A percentile compares a stretch with the other conserved stretches of the same genome.
Conservation (phyloP, 2,113 vertebrate species). For the Corapipo altera region DNA sequence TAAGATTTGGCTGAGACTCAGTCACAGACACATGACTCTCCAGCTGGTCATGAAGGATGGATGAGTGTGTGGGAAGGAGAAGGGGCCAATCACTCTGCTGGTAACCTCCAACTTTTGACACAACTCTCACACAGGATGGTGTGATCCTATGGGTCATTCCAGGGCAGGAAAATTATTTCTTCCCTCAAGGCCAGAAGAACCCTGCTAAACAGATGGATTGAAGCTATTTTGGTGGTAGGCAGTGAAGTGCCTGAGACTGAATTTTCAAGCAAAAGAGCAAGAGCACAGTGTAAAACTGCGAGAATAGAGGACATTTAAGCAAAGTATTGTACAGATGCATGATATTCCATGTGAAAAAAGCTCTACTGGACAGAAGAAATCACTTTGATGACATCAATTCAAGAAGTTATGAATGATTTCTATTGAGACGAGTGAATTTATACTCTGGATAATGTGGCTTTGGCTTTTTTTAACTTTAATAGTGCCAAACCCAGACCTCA, state of each 20-base stretch:
- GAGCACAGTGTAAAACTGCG: background rate
- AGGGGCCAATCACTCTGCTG: fast-evolving
- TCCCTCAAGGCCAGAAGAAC: background rate
- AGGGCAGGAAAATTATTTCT: background rate
- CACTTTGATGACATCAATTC: background rate
- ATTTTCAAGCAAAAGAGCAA: background rate
- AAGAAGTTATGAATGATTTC: background rate
- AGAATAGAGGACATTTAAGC: background rate
- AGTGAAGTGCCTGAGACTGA: background rate
- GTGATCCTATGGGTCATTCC: background rate
- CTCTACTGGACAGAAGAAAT: background rate
- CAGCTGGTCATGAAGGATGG: background rate
- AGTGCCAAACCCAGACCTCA: background rate
- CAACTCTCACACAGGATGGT: background rate
- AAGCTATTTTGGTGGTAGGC: background rate
- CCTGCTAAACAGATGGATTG: background rate
- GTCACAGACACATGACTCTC: background rate
- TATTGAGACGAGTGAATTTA: background rate
- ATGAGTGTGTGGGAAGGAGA: background rate
- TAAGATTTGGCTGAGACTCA: background rate
- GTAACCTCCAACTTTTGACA: background rate
- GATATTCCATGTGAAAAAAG: background rate
- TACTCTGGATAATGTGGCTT: background rate
- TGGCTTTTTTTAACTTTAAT: background rate
- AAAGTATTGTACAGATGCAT: background rate